A percentile compares a stretch with the other conserved stretches of the same genome.
Conservation (phyloP, 2,888 invertebrate species). For the Heliconius ethilla region DNA sequence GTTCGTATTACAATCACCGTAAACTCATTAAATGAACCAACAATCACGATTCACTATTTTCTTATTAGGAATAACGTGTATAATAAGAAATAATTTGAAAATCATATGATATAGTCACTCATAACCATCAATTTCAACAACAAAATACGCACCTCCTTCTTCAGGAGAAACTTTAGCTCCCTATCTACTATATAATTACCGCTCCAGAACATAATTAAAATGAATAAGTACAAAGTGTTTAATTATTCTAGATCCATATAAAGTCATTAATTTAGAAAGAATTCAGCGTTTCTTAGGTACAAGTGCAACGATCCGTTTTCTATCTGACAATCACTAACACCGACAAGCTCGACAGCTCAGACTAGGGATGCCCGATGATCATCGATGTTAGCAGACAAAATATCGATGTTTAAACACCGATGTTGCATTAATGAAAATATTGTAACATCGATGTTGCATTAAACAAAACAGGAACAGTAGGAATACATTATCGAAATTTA, state of each 20-base stretch:
- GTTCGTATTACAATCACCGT: constrained; percentile 7
- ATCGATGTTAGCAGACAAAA: too few relatives aligned
- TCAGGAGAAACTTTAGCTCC: constrained; percentile 88
- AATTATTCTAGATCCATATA: constrained; percentile 75
- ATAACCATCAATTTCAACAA: constrained; percentile 72
- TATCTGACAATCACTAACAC: constrained; percentile 50
- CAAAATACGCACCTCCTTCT: constrained; percentile 85
- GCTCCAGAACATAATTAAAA: constrained; percentile 90
- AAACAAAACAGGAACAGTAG: too few relatives aligned
- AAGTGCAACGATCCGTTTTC: constrained; percentile 74
- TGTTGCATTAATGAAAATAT: too few relatives aligned
- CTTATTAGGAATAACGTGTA: not conserved
- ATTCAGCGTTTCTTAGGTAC: constrained; percentile 63
- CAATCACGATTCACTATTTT: not conserved
- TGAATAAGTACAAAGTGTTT: constrained; percentile 68
- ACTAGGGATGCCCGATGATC: constrained; percentile 10
- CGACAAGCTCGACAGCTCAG: constrained; percentile 33
- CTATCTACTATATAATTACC: constrained; percentile 87
- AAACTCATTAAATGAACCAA: not conserved
- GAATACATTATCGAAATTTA: too few relatives aligned
- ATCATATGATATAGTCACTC: constrained; percentile 51
- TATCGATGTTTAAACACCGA: not conserved
- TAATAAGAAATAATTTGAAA: constrained; percentile 29
- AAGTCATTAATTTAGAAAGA: constrained; percentile 65
- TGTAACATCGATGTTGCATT: not conserved